Conservation (phyloP, 2,113 vertebrate species). For the Thalassoma bifasciatum region DNA sequence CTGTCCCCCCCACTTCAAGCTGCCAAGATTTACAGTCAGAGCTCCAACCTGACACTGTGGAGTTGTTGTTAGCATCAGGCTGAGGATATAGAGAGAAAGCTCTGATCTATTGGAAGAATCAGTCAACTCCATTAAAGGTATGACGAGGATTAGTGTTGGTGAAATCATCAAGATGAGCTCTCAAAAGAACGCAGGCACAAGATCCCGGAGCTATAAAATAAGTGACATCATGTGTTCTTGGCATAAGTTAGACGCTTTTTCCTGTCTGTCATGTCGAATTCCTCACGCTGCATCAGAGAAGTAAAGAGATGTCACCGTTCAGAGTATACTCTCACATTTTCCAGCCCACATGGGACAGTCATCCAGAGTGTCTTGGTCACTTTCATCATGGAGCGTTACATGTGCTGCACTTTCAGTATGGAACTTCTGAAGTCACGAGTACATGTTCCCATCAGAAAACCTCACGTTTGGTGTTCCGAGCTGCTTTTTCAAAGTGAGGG, state of each 20-base stretch:
- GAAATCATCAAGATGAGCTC: constrained; percentile 7
- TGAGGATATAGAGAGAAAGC: not conserved
- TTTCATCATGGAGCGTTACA: not conserved
- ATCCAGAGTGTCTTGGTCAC: not conserved
- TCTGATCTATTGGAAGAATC: constrained; percentile 18
- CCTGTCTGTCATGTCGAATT: constrained; percentile 21
- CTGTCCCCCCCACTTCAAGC: constrained; percentile 44
- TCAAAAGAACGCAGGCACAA: not conserved
- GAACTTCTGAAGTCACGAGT: not conserved
- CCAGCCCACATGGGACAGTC: not conserved
- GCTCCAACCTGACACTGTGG: constrained; percentile 23
- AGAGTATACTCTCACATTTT: constrained; percentile 15
- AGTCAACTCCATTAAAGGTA: constrained; percentile 30
- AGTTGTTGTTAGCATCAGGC: constrained; percentile 40
- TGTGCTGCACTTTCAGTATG: not conserved
- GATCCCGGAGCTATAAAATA: constrained; percentile 10
- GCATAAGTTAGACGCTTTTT: constrained; percentile 18
- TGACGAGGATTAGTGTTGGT: not conserved
- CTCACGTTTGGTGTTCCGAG: not conserved
- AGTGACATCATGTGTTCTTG: constrained; percentile 28
- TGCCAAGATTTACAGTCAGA: constrained; percentile 59
- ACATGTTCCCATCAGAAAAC: not conserved
- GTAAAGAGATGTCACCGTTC: constrained; percentile 20
- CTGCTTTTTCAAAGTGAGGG: not conserved
- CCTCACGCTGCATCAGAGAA: not conserved